phyloP scores from a whole-genome alignment of 2,888 invertebrate genomes.

The Mongoloraphidia duomilia region DNA sequence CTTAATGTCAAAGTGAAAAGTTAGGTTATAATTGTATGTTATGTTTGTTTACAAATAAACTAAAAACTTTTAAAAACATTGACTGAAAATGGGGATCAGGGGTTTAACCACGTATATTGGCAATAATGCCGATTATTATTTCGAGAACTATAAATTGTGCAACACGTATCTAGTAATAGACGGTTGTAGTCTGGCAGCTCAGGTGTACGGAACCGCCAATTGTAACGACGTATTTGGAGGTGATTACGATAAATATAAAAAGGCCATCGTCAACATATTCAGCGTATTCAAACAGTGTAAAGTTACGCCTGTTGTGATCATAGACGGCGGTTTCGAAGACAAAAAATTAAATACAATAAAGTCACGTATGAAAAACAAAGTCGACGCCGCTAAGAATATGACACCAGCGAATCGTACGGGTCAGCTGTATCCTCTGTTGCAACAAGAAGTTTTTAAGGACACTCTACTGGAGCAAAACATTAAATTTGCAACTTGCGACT shows the following conservation, averaged over 20 bases:
- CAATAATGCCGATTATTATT: conserved; percentile 44
- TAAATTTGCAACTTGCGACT: conserved; percentile 56
- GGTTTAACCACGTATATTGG: conserved; percentile 73
- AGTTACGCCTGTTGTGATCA: conserved; percentile 54
- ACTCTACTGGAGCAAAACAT: conserved; percentile 50
- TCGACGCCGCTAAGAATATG: conserved; percentile 39
- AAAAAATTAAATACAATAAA: conserved; percentile 55
- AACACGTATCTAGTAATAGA: conserved; percentile 62
- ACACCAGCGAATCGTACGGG: conserved; percentile 39
- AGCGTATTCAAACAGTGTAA: conserved; percentile 52
- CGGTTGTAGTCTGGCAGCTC: conserved; percentile 61
- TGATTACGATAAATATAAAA: conserved; percentile 67
- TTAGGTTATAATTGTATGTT: too few relatives aligned
- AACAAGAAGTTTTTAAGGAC: conserved; percentile 60
- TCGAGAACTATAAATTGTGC: conserved; percentile 47
- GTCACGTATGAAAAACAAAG: conserved; percentile 41
- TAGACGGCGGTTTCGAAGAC: conserved; percentile 66
- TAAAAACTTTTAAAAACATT: background rate
- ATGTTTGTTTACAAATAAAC: too few relatives aligned
- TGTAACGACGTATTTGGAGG: conserved; percentile 67
- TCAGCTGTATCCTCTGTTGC: conserved; percentile 58
- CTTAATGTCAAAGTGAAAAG: too few relatives aligned
- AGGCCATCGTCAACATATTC: conserved; percentile 51
- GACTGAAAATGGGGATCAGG: conserved; percentile 58
- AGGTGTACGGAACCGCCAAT: conserved; percentile 48